A percentile compares a stretch with the other conserved stretches of the same genome.
These are phyloP conservation scores for Chesias legatella DNA, from an alignment of 2,888 invertebrate species.

Conservation along the genomic window DNA sequence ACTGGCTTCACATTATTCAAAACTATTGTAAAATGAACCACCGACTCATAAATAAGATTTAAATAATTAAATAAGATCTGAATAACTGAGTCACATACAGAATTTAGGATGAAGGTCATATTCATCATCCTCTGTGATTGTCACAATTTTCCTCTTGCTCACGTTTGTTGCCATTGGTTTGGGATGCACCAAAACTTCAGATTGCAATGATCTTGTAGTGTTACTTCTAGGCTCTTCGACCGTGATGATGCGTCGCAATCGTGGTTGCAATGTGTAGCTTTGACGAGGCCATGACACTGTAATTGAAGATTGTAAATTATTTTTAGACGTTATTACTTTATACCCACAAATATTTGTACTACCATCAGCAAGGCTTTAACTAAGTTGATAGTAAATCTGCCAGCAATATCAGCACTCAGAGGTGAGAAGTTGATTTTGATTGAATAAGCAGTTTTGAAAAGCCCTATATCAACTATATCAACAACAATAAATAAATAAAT, in stretches of 20 bases:
- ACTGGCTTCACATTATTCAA: too few relatives aligned
- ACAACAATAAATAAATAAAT: too few relatives aligned
- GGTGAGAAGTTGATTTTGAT: too few relatives aligned
- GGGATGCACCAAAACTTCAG: slow-evolving; percentile 28
- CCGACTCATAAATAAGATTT: too few relatives aligned
- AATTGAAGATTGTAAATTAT: slow-evolving; percentile 25
- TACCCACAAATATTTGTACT: too few relatives aligned
- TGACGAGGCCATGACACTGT: slow-evolving; percentile 50
- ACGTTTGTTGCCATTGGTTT: slow-evolving; percentile 38
- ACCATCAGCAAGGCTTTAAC: too few relatives aligned
- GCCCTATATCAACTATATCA: too few relatives aligned
- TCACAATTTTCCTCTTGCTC: slow-evolving; percentile 59
- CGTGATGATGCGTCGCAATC: slow-evolving; percentile 53
- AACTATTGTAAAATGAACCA: too few relatives aligned
- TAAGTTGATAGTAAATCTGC: too few relatives aligned
- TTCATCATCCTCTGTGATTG: slow-evolving; percentile 62
- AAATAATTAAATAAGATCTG: not conserved
- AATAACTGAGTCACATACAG: slow-evolving; percentile 42
- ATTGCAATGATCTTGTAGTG: slow-evolving; percentile 49
- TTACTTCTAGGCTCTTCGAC: slow-evolving; percentile 45
- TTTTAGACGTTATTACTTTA: too few relatives aligned
- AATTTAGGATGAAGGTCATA: slow-evolving; percentile 47
- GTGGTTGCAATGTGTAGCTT: slow-evolving; percentile 45
- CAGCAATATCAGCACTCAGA: too few relatives aligned
- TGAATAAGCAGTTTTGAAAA: too few relatives aligned